Conservation (phyloP, 2,797 vertebrate species). For the Menidia menidia region DNA sequence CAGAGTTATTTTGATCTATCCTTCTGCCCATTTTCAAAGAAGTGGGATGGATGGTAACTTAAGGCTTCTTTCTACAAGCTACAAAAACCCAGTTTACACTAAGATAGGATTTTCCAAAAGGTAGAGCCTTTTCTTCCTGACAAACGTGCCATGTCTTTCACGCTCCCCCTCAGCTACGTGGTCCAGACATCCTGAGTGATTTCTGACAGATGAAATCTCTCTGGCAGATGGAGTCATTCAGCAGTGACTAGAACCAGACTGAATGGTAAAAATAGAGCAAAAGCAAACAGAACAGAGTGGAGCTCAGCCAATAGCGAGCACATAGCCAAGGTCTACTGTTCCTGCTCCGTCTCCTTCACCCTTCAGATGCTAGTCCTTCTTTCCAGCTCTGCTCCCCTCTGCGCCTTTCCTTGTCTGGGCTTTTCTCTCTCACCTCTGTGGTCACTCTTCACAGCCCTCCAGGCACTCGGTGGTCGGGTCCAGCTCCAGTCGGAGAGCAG, state of each 20-base stretch:
- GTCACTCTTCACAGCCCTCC: constrained; percentile 60
- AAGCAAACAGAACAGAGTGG: constrained; percentile 69
- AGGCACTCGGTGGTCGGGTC: constrained; percentile 56
- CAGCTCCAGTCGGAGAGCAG: constrained; percentile 41
- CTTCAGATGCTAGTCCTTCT: constrained; percentile 31
- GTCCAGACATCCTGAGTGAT: constrained; percentile 44
- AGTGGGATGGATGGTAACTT: too few relatives aligned
- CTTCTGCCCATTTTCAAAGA: too few relatives aligned
- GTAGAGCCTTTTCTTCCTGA: constrained; percentile 1
- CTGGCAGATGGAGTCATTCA: constrained; percentile 74
- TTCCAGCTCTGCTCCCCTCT: constrained; percentile 61
- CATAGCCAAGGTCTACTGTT: constrained; percentile 61
- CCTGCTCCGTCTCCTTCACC: constrained; percentile 42
- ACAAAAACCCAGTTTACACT: neutral
- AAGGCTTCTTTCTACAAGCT: neutral
- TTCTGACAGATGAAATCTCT: constrained; percentile 63
- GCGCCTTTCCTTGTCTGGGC: constrained; percentile 49
- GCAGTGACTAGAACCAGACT: constrained; percentile 68
- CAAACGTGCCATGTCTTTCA: constrained; percentile 18
- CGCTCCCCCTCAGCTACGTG: constrained; percentile 21
- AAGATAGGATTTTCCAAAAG: constrained; percentile 3
- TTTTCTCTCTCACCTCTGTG: constrained; percentile 46
- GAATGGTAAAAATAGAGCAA: constrained; percentile 75
- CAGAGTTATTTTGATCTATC: neutral
- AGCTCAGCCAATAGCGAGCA: constrained; percentile 45